Conservation (phyloP, 2,113 vertebrate species). For the Neolamprologus brichardi region DNA sequence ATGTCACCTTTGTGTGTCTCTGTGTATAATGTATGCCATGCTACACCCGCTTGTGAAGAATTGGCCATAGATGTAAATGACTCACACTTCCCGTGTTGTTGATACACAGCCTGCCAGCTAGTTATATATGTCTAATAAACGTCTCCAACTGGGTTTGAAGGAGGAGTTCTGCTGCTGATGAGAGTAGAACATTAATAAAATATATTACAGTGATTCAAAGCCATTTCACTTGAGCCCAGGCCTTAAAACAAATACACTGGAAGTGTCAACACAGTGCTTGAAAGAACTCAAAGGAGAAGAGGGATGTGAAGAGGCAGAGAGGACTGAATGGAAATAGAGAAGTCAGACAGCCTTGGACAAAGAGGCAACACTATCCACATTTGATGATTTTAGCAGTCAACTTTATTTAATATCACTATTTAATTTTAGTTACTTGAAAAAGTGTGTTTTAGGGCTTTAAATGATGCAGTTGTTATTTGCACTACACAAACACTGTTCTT, state of each 20-base stretch:
- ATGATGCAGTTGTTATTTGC: slow-evolving; percentile 16
- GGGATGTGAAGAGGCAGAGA: neutral
- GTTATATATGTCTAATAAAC: neutral
- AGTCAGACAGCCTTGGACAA: slow-evolving; percentile 27
- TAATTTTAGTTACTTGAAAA: neutral
- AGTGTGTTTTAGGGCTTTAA: slow-evolving; percentile 1
- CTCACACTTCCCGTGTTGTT: neutral
- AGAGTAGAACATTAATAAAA: neutral
- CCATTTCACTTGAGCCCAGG: neutral
- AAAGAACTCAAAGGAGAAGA: neutral
- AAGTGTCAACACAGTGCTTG: neutral
- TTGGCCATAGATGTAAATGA: slow-evolving; percentile 17
- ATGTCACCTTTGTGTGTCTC: neutral
- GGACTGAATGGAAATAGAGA: slow-evolving; percentile 13
- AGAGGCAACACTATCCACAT: slow-evolving; percentile 4
- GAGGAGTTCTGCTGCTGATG: neutral
- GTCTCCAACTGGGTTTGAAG: neutral
- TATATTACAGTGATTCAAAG: neutral
- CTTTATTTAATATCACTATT: neutral
- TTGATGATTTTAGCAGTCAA: neutral
- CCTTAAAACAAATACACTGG: slow-evolving; percentile 4
- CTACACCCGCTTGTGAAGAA: neutral
- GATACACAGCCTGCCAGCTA: neutral
- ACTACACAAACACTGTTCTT: slow-evolving; percentile 20
- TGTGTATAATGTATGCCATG: neutral